Evolutionary conservation across 2,113 vertebrate genomes (phyloP), one percentile per base, ranked within the genome.

Genomic region (Osmerus eperlanus): DNA sequence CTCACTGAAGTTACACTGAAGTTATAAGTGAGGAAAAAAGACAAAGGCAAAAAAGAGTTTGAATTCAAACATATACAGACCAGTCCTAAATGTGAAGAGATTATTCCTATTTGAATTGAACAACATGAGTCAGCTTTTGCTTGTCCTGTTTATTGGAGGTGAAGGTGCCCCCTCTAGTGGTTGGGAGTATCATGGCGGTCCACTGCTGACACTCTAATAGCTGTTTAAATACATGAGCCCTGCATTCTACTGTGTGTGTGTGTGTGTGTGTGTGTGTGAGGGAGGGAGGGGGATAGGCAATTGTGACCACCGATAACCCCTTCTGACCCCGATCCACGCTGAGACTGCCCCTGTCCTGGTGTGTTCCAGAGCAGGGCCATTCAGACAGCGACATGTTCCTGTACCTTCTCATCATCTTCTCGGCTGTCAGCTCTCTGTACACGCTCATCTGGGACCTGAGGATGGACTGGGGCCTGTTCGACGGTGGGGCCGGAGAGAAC

Each of bases 391-490:
- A 90, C 81, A 95, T 94, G 74, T 99, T 98, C 92, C 95, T 99
- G 92, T 99, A 99, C 91, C 91, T 99, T 90, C 95, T 97, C 91
- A 93, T 99, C 51, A 81, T 96, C 71, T 97, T 93, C 89, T 96
- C 88, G 68, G 88, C 92, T 73, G 90, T 97, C 92, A 98, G 96
- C 89, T 97, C 97, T 29, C 93, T 94, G 73, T 99, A 99, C 81
- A 99, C 96, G 0, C 95, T 99, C 59, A 97, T 97, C 87, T 99
- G 97, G 97, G 97, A 99, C 84, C 93, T 99, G 82, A 97, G 96
- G 84, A 99, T 99, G 97, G 97, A 99, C 89, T 99, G 97, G 97
- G 97, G 97, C 66, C 93, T 99, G 85, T 99, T 99, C 81, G 97
- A 99, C 88, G 94, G 93, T 32, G 96, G 96, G 25, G 97, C 97